phyloP scores from a whole-genome alignment of 2,113 vertebrate genomes.

The Colaptes auratus region DNA sequence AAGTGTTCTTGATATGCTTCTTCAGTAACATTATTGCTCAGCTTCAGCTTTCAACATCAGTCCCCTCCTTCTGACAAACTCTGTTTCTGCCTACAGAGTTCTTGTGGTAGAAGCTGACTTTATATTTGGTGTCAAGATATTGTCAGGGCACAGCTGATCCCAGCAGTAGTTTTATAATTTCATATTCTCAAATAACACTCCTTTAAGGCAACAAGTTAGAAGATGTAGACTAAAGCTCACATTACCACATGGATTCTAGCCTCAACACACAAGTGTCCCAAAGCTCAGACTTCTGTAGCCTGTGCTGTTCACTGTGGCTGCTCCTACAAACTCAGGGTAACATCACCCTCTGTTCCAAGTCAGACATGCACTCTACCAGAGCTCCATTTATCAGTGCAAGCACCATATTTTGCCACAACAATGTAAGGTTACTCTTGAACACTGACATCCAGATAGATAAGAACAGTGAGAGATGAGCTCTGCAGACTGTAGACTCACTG shows the following conservation, averaged over 20 bases:
- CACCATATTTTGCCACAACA: neutral
- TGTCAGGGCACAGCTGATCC: neutral
- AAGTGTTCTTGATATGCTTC: neutral
- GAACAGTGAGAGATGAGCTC: neutral
- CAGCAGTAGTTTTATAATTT: neutral
- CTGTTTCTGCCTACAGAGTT: neutral
- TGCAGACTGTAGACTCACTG: neutral
- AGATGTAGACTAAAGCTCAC: neutral
- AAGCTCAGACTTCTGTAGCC: neutral
- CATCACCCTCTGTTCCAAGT: neutral
- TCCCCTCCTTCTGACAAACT: neutral
- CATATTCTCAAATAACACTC: neutral
- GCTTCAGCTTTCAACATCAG: neutral
- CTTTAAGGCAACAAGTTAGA: neutral
- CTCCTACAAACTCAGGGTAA: neutral
- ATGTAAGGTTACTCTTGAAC: neutral
- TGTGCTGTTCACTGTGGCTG: neutral
- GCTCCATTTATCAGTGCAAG: neutral
- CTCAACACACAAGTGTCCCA: neutral
- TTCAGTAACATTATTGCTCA: rapidly evolving
- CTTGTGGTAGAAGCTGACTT: neutral
- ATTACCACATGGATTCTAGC: rapidly evolving
- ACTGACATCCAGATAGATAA: neutral
- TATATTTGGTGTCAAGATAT: neutral
- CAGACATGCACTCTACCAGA: rapidly evolving